These are phyloP conservation scores for Brevimyrus niger DNA, from an alignment of 2,113 vertebrate species.

Conservation along the genomic window DNA sequence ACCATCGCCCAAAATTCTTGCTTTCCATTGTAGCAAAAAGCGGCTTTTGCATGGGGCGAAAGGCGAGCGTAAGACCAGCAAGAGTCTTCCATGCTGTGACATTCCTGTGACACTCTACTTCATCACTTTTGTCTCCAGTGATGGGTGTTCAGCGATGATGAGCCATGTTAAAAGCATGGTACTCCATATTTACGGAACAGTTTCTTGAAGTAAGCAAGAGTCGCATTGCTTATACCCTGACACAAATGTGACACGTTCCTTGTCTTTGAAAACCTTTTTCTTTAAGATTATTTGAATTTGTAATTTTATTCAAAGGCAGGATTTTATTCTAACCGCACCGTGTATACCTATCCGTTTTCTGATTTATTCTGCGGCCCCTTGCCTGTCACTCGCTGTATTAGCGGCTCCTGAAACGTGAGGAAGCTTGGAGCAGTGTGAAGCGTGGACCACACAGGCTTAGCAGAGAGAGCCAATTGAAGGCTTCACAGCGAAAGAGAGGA, in stretches of 20 bases:
- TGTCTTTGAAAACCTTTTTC: not conserved
- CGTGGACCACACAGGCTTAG: not conserved
- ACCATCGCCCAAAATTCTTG: conserved; percentile 18
- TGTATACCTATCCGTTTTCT: not conserved
- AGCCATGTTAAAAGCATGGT: not conserved
- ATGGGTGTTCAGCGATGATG: not conserved
- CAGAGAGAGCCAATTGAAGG: not conserved
- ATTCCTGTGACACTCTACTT: not conserved
- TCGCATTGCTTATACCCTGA: not conserved
- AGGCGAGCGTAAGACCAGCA: not conserved
- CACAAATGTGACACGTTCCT: not conserved
- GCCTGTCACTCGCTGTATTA: not conserved
- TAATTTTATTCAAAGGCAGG: not conserved
- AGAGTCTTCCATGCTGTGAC: not conserved
- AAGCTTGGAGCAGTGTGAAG: not conserved
- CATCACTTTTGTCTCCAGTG: not conserved
- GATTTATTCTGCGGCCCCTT: not conserved
- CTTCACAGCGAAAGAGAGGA: not conserved
- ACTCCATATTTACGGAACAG: not conserved
- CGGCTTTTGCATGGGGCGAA: not conserved
- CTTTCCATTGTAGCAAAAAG: conserved; percentile 2
- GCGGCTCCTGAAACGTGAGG: not conserved
- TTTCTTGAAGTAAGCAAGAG: not conserved
- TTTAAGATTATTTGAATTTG: not conserved
- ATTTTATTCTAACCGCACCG: not conserved